Percentiles rank a stretch among this genome's conserved stretches.
Evolutionary conservation across 2,797 vertebrate species (phyloP).

Genomic region (Saxicola maurus): DNA sequence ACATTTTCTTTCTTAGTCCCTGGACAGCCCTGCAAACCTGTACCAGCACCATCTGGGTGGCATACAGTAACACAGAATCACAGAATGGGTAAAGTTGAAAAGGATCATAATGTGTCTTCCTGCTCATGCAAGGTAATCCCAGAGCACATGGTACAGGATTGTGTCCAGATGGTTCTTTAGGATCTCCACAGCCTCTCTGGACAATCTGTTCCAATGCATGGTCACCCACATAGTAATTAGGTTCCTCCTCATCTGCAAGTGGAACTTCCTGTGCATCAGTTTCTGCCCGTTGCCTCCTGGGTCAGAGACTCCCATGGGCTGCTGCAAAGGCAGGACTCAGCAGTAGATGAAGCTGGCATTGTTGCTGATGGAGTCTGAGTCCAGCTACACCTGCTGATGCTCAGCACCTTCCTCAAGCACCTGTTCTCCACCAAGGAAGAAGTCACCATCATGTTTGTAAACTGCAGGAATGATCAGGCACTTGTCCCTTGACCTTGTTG

Average conservation of each 20-base stretch:
- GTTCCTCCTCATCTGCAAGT: background rate
- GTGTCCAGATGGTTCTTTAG: background rate
- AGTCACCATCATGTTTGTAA: background rate
- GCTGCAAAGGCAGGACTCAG: background rate
- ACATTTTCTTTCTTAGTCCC: background rate
- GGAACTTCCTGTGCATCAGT: background rate
- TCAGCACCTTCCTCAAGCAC: background rate
- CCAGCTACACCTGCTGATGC: rapidly evolving
- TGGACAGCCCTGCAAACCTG: background rate
- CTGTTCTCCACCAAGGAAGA: background rate
- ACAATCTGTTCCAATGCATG: background rate
- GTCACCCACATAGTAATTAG: background rate
- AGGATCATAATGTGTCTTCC: background rate
- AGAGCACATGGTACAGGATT: background rate
- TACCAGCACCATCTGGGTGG: background rate
- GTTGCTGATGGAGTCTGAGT: rapidly evolving
- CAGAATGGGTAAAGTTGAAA: background rate
- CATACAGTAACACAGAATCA: background rate
- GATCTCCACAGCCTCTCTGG: background rate
- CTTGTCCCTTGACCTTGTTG: rapidly evolving
- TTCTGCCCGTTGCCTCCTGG: background rate
- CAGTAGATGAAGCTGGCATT: background rate
- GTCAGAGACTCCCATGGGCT: background rate
- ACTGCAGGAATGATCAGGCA: background rate
- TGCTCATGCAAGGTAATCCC: background rate